Conservation (phyloP, 1,140 invertebrate genomes). For the Philopotamus ludificatus region DNA sequence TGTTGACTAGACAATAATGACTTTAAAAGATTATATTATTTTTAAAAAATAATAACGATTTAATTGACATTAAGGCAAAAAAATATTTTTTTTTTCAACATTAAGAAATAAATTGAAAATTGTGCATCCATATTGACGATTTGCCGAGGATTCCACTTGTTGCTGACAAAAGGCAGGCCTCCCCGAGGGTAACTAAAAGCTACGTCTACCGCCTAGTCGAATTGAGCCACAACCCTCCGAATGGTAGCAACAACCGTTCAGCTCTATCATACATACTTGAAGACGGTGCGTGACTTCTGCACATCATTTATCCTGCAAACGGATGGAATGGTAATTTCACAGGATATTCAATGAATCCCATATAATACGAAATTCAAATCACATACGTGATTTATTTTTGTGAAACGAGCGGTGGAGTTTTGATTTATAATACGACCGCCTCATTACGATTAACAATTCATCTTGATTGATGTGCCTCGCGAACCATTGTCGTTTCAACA, state of each 20-base stretch:
- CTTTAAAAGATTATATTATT: no score
- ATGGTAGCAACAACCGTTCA: constrained; percentile 4
- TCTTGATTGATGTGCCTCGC: neutral
- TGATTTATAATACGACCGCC: neutral
- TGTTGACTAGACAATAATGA: no score
- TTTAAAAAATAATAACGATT: no score
- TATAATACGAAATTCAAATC: no score
- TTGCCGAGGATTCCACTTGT: constrained; percentile 34
- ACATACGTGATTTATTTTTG: neutral
- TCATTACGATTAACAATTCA: neutral
- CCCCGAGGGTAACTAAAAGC: constrained; percentile 11
- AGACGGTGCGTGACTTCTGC: constrained; percentile 34
- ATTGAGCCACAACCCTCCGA: constrained; percentile 21
- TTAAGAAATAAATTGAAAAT: constrained; percentile 4
- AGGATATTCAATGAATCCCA: no score
- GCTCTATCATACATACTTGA: neutral
- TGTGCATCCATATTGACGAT: constrained; percentile 18
- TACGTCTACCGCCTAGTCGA: neutral
- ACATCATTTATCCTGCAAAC: constrained; percentile 37
- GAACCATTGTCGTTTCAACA: neutral
- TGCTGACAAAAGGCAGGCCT: constrained; percentile 34
- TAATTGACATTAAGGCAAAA: no score
- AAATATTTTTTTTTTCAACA: neutral
- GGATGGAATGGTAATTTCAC: constrained; percentile 42
- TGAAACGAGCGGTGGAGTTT: neutral